These are phyloP conservation scores for Vicugna pacos DNA, from an alignment of 2,113 vertebrate species.

Conservation along the genomic window DNA sequence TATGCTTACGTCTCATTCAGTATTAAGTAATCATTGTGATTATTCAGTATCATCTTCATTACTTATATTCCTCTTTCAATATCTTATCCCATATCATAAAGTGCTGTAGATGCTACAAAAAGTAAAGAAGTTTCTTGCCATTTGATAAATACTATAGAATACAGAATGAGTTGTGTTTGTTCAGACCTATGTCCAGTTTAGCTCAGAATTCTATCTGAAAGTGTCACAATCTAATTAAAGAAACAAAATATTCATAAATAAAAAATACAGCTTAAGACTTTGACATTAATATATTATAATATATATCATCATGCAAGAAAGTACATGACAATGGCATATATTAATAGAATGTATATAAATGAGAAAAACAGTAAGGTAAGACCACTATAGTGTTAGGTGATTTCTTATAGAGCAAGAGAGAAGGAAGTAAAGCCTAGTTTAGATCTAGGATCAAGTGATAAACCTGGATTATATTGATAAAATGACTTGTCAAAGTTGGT, in stretches of 20 bases:
- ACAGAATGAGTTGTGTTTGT: background rate
- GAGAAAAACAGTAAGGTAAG: background rate
- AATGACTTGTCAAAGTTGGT: conserved; percentile 46
- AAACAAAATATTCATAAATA: conserved; percentile 44
- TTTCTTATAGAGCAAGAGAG: conserved; percentile 8
- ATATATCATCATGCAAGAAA: background rate
- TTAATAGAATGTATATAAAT: background rate
- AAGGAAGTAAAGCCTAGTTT: conserved; percentile 22
- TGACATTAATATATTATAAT: conserved; percentile 6
- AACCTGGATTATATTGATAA: conserved; percentile 16
- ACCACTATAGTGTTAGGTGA: background rate
- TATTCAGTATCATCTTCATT: conserved; percentile 19
- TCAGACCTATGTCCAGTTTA: conserved; percentile 26
- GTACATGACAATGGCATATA: background rate
- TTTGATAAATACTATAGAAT: background rate
- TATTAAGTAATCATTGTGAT: conserved; percentile 32
- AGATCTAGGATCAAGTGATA: conserved; percentile 36
- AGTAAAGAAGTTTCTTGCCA: background rate
- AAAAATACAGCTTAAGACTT: conserved; percentile 42
- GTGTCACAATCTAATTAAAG: conserved; percentile 21
- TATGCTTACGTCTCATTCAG: background rate
- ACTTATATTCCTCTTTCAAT: conserved; percentile 18
- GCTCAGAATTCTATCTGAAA: conserved; percentile 20
- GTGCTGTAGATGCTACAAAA: background rate
- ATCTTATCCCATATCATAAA: background rate